Evolutionary conservation across 2,797 vertebrate genomes (phyloP), one percentile per base, ranked within the genome.

Genomic region (Catharus ustulatus): DNA sequence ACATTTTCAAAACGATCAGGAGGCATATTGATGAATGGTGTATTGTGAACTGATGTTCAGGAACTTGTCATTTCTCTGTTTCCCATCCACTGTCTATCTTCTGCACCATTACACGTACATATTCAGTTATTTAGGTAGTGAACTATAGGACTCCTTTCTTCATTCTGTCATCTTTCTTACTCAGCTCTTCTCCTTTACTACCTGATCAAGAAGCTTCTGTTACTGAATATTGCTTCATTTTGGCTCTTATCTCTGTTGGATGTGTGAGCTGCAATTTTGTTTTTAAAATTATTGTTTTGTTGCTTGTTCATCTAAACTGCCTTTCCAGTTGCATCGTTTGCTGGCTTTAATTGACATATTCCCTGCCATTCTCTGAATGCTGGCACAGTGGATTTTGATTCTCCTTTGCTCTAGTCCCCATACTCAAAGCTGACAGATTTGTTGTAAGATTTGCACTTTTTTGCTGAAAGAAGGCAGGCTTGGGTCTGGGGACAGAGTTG

Each of bases 361-460:
- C 85, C 77, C 74, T 94, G 83, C 91, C 63, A 13, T 93, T 85
- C 67, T 69, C 80, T 87, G 10, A 89, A 38, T 92, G 77, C 94
- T 97, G 96, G 90, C 87, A 88, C 97, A 94, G 42, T 95, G 98
- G 98, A 97, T 98, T 98, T 98, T 98, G 95, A 88, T 97, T 95
- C 95, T 84, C 42, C 3, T 1, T 87, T 68, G 43, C 85, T 87
- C 87, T 72, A 71, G 91, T 94, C 89, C 73, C 71, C 68, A 30
- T 58, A 59, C 62, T 75, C 55, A 63, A 77, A 93, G 77, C 84
- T 67, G 78, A 55, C 43, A 80, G 76, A 93, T 43, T 73, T 90
- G 51, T 83, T 86, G 40, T 36, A 72, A 73, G 61, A 29, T 58
- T 83, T 92, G 57, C 15, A 16, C 64, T 86, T 87, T 45, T 87